A percentile compares a stretch with the other conserved stretches of the same genome.
Evolutionary conservation across 1,140 invertebrate species (phyloP).

Genomic region (Bombus balteatus): DNA sequence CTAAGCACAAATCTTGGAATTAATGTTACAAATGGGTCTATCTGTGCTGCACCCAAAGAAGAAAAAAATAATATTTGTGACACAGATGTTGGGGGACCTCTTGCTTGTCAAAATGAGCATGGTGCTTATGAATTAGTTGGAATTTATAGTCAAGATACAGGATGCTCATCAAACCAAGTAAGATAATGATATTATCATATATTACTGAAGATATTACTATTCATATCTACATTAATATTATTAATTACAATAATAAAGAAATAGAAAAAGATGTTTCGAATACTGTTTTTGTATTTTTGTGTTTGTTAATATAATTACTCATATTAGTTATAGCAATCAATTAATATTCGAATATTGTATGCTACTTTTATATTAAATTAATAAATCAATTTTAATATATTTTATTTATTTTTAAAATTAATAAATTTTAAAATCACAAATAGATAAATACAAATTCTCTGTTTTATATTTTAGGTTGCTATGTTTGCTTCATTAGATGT

Average conservation of each 20-base stretch:
- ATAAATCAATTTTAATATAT: too few species aligned
- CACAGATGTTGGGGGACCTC: slow-evolving; percentile 90
- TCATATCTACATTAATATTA: too few species aligned
- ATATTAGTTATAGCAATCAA: too few species aligned
- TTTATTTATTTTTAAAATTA: too few species aligned
- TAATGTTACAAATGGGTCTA: slow-evolving; percentile 69
- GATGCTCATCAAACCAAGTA: slow-evolving; percentile 82
- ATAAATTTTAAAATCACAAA: not conserved
- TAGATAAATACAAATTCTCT: not conserved
- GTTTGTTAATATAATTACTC: too few species aligned
- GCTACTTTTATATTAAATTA: too few species aligned
- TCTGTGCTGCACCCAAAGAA: slow-evolving; percentile 75
- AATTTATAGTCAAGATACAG: slow-evolving; percentile 89
- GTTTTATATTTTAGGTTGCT: slow-evolving; percentile 72
- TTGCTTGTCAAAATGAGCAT: slow-evolving; percentile 89
- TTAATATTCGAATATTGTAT: too few species aligned
- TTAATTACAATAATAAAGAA: too few species aligned
- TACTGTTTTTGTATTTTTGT: too few species aligned
- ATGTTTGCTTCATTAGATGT: slow-evolving; percentile 77
- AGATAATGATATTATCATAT: not conserved
- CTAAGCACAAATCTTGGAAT: slow-evolving; percentile 60
- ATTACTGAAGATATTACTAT: too few species aligned
- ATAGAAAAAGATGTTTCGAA: too few species aligned
- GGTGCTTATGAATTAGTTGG: slow-evolving; percentile 88
- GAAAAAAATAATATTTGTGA: slow-evolving; percentile 81